Base-by-base conservation (phyloP, 2,113 vertebrate species). In the Pachycephala philippinensis region DNA sequence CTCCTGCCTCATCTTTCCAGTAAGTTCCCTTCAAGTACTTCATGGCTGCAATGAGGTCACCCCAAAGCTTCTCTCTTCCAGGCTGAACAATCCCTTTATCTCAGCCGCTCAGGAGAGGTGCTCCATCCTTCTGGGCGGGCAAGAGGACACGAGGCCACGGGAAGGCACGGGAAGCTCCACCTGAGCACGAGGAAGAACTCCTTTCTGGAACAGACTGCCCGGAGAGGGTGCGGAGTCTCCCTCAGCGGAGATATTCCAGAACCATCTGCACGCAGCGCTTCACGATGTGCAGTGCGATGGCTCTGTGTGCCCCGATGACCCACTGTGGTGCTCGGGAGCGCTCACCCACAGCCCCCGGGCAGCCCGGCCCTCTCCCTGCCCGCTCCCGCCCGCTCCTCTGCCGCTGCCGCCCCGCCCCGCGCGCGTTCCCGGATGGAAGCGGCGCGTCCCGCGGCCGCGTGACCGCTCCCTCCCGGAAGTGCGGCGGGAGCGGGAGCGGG, bases 401-500 rank as follows among this genome's bases (percentile, higher is more conserved):
- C 37, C 37, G 37, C 37, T 39, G 37, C 39, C 39, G 56, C 69
- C 31, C 81, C 86, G n/a, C 83, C 84, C 59, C 66, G 13, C 8
- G 20, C 45, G 49, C 66, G 23, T 57, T 33, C 79, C 90, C 85
- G 93, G 95, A 89, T 82, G 84, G 88, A 91, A 89, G 71, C 84
- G 78, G 70, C 83, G 57, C 56, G 39, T 78, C 68, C 86, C 57
- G 76, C 37, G 40, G 59, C 31, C 35, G 71, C 33, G 68, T 92
- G 85, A 86, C 84, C 81, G 64, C 89, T 59, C 71, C 66, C 66
- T 79, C 72, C 96, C 96, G 94, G 96, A 96, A 95, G 96, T 92
- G 84, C 91, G 84, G 90, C 77, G 63, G 87, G 80, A 76, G 89
- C 68, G 59, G 84, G 21, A 18, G 79, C 63, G 50, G 61, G 42